phyloP scores from a whole-genome alignment of 2,888 invertebrate species.

The Drosophila hamatofila region DNA sequence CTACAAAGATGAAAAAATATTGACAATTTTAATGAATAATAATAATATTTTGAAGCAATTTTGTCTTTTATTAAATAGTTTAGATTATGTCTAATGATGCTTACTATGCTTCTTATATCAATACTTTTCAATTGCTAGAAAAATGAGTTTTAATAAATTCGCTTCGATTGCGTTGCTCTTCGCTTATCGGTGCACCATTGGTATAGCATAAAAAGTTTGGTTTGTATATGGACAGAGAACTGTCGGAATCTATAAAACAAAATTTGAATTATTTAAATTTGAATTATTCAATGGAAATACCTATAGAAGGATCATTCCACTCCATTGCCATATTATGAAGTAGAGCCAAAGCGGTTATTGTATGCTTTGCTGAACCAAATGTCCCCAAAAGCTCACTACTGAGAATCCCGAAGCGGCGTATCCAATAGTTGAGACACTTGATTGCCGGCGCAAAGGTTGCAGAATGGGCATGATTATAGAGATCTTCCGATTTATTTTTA shows the following conservation, averaged over 20 bases:
- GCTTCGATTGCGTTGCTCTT: slow-evolving; percentile 65
- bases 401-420: slow-evolving; percentile 73
- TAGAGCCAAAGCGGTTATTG: slow-evolving; percentile 76
- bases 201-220: slow-evolving; percentile 39
- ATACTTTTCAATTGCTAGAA: background rate
- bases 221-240: slow-evolving; percentile 40
- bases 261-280: background rate
- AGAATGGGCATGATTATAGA: slow-evolving; percentile 74
- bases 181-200: slow-evolving; percentile 5
- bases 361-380: slow-evolving; percentile 70
- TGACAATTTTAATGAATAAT: no score
- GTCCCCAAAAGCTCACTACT: slow-evolving; percentile 65
- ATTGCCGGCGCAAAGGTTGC: slow-evolving; percentile 71
- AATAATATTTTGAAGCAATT: no score
- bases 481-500: slow-evolving; percentile 63
- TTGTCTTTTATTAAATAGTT: background rate
- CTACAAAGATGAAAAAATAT: background rate
- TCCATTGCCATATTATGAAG: slow-evolving; percentile 82
- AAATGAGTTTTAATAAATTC: slow-evolving; percentile 77
- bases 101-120: background rate
- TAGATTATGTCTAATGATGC: background rate
- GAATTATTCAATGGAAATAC: slow-evolving; percentile 32
- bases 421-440: slow-evolving; percentile 67
- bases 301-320: slow-evolving; percentile 75
- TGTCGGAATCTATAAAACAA: slow-evolving; percentile 48